Evolutionary conservation across 2,888 invertebrate species (phyloP), one percentile per base, ranked within the genome.

Genomic region (Pterobdella sp.): DNA sequence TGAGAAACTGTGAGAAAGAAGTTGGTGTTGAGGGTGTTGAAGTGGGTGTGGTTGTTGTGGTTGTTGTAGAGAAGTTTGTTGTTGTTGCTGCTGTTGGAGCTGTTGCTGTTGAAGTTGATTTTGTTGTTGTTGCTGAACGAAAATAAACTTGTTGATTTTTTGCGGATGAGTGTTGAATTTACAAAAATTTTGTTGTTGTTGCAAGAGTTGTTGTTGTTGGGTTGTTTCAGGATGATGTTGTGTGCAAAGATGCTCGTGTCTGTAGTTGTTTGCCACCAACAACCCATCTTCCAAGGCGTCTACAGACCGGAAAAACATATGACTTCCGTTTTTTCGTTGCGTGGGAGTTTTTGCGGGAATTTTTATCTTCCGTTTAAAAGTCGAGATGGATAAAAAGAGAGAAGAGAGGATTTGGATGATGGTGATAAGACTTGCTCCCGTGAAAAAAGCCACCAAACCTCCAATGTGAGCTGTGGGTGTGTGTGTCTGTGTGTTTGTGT

Each of bases 361-460:
- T 56, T 14, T 56, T 22, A 26, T 26, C n/a, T 4, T 4, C 4
- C 3, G 26, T 7, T 4, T 22, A n/a, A 22, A 22, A 26, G 60
- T 26, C 4, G 60, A 56, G 60, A 56, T 49, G 4, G 73, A 37
- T 37, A 35, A 56, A 29, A 63, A 32, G 7, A 64, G 18, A n/a
- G 68, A 49, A 67, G 36, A 52, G 35, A 71, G 10, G 65, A 75
- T 32, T 36, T 75, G 74, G 34, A 75, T 37, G 31, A 72, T 26
- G 35, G 75, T 74, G 34, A 75, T 71, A 68, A 75, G 37, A 31
- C 75, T 75, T 63, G 73, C 75, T 29, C 75, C 75, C 4, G 74
- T 75, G 42, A 72, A 75, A n/a, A 75, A 65, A 1, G 75, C 75
- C 63, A 74, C 4, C 66, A 75, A 49, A 4, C 75, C 75, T 32